phyloP scores from a whole-genome alignment of 2,888 invertebrate genomes.

The Bombyx huttoni region DNA sequence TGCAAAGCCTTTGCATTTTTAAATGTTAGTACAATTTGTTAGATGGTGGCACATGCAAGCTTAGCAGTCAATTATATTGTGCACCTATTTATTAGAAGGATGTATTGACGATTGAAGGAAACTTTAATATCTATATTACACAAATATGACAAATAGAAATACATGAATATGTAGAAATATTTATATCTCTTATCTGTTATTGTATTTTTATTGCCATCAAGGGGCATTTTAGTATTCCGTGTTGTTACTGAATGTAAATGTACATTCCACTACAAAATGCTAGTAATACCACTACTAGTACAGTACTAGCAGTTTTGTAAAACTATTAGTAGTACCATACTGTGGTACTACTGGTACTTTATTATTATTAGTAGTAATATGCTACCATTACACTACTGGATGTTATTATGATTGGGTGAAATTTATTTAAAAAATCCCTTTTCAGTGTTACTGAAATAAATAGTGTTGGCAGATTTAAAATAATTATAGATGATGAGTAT shows the following conservation, averaged over 20 bases:
- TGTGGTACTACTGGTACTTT: too few relatives aligned
- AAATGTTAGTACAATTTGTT: constrained; percentile 34
- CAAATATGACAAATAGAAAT: too few relatives aligned
- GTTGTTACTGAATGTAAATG: neutral
- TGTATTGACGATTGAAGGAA: neutral
- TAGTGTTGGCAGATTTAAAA: neutral
- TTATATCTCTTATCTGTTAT: too few relatives aligned
- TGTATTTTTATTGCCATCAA: too few relatives aligned
- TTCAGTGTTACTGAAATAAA: neutral
- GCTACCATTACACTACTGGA: too few relatives aligned
- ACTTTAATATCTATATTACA: too few relatives aligned
- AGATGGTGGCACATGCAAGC: constrained; percentile 25
- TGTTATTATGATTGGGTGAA: too few relatives aligned
- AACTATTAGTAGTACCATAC: too few relatives aligned
- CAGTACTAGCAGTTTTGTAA: too few relatives aligned
- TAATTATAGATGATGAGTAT: neutral
- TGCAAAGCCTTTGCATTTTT: constrained; percentile 25
- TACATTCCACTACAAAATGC: neutral
- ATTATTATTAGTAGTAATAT: too few relatives aligned
- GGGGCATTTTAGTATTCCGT: neutral
- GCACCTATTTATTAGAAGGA: constrained; percentile 10
- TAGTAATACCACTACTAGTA: neutral
- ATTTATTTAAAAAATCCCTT: neutral
- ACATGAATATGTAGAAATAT: too few relatives aligned
- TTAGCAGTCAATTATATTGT: constrained; percentile 35